A percentile compares a stretch with the other conserved stretches of the same genome.
These are phyloP conservation scores for Tapirus terrestris DNA, from an alignment of 2,113 vertebrate species.

Conservation along the genomic window DNA sequence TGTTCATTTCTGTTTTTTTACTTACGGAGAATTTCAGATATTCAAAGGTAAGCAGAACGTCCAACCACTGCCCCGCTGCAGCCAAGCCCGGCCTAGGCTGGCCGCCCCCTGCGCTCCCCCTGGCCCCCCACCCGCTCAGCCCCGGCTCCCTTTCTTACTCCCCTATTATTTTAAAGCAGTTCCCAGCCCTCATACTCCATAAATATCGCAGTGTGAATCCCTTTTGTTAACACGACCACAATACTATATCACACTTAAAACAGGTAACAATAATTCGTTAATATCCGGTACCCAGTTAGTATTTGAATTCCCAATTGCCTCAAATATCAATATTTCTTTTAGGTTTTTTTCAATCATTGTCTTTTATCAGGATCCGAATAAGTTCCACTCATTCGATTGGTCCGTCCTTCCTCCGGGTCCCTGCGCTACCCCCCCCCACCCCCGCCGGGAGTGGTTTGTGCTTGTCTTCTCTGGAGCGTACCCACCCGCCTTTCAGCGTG, in stretches of 20 bases:
- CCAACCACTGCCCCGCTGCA: fast-evolving
- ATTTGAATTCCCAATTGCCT: background rate
- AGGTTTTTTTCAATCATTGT: background rate
- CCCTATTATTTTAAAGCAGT: background rate
- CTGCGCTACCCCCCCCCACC: fast-evolving
- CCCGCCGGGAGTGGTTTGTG: background rate
- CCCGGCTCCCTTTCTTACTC: background rate
- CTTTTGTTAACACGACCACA: fast-evolving
- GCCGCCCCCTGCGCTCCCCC: background rate
- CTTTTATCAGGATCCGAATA: background rate
- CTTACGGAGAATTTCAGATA: background rate
- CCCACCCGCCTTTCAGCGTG: fast-evolving
- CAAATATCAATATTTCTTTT: background rate
- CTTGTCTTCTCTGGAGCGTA: background rate
- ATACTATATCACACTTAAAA: too few relatives aligned
- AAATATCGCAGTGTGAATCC: background rate
- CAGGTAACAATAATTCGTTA: background rate
- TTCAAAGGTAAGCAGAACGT: background rate
- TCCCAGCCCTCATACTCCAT: background rate
- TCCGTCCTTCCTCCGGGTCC: too few relatives aligned
- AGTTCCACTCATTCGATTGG: too few relatives aligned
- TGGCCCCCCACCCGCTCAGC: background rate
- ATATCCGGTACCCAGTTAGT: background rate
- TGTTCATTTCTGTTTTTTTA: background rate
- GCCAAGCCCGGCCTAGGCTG: background rate